Base-by-base conservation (phyloP, 2,113 vertebrate genomes). In the Grallaria varia region DNA sequence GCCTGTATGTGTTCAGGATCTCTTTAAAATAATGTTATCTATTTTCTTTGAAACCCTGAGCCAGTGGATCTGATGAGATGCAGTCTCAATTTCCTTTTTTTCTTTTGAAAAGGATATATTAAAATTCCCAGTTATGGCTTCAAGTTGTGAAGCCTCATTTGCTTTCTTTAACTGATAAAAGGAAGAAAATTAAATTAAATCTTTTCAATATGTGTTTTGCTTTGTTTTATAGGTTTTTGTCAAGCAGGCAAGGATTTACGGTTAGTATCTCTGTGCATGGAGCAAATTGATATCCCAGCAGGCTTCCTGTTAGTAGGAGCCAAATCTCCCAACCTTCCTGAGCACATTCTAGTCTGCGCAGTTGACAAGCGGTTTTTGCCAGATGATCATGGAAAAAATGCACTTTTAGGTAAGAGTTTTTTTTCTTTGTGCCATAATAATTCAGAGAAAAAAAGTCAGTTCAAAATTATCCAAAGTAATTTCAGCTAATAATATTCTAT, bases 321-420 rank as follows among this genome's bases (percentile, higher is more conserved):
- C 93, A 99, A 99, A 97, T 99, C 99, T 93, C 99, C 99, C 93
- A 99, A 98, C 90, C 97, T 99, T 97, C 99, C 99, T 12, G 99
- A 99, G 96, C 99, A 99, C 97, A 99, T 99, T 95, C 98, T 99
- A 31, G 99, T 99, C 94, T 99, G 99, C 19, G 99, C 99, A 56
- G 99, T 99, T 87, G 99, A 99, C 98, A 99, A 99, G 58, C 97
- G 99, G 73, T 99, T 99, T 97, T 97, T 99, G 97, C 99, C 99
- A 56, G 99, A 99, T 91, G 99, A 99, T 97, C 98, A 99, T 86
- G 99, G 99, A 90, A 99, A 99, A 99, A 99, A 99, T 99, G 99
- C 99, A 99, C 99, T 99, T 99, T 99, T 99, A 99, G 99, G 99
- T 99, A 97, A 98, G 98, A 97, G 39, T 23, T 67, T 72, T 64